Evolutionary conservation across 2,888 invertebrate genomes (phyloP).

Genomic region (Drosophila nigricruria): DNA sequence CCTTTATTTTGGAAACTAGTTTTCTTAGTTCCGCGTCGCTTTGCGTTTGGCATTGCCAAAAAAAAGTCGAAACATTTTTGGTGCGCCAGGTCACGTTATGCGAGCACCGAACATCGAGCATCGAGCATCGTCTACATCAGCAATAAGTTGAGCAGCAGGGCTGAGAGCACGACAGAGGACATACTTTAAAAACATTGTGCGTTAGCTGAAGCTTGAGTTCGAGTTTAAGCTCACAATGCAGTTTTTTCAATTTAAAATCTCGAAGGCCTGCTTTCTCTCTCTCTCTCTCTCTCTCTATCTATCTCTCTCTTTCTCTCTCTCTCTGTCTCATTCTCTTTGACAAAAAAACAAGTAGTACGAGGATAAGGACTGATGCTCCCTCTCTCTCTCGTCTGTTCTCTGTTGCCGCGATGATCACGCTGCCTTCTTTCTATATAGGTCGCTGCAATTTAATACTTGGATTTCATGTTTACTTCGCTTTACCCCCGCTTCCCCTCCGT

Average conservation of each 20-base stretch:
- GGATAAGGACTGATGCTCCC: slow-evolving; percentile 8
- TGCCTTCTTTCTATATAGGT: slow-evolving; percentile 82
- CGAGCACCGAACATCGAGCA: slow-evolving; percentile 14
- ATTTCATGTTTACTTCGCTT: slow-evolving; percentile 46
- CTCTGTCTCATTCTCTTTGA: neutral
- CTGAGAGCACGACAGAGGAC: neutral
- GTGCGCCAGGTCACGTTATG: slow-evolving; percentile 58
- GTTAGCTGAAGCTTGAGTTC: slow-evolving; percentile 25
- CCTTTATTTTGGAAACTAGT: slow-evolving; percentile 60
- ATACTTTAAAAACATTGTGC: slow-evolving; percentile 11
- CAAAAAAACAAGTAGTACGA: slow-evolving; percentile 27
- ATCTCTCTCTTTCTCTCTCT: neutral
- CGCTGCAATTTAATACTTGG: slow-evolving; percentile 84
- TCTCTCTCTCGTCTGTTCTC: neutral
- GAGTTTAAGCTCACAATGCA: slow-evolving; percentile 38
- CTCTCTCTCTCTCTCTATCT: neutral
- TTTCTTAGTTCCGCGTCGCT: slow-evolving; percentile 68
- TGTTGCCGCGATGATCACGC: slow-evolving; percentile 23
- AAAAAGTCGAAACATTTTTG: slow-evolving; percentile 35
- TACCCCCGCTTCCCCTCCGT: neutral
- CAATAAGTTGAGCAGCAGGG: neutral
- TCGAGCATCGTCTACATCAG: slow-evolving; percentile 18
- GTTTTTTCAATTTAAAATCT: slow-evolving; percentile 33
- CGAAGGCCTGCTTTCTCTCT: neutral
- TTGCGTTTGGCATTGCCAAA: slow-evolving; percentile 48